phyloP scores from a whole-genome alignment of 53 echinoderm and acorn worm species.

The Hippasteria phrygiana region DNA sequence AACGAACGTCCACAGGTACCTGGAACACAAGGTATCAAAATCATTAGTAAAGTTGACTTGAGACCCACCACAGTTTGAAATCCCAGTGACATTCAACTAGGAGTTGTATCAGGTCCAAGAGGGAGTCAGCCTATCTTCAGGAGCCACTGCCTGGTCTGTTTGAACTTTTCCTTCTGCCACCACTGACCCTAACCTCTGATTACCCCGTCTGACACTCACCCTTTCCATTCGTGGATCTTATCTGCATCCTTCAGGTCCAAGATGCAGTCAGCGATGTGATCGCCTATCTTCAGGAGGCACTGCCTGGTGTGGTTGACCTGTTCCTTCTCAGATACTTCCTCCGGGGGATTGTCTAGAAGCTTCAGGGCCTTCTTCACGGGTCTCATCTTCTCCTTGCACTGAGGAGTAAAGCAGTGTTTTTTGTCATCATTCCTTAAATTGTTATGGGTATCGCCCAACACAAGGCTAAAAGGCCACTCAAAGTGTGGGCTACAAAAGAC shows the following conservation, averaged over 20 bases:
- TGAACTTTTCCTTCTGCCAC: not conserved
- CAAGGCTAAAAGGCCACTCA: too few relatives aligned
- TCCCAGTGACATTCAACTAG: too few relatives aligned
- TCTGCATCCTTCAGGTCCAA: slow-evolving; percentile 86
- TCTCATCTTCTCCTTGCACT: slow-evolving; percentile 99
- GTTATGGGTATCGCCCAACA: too few relatives aligned
- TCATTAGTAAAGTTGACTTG: not conserved
- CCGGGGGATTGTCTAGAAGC: slow-evolving; percentile 96
- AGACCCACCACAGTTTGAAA: too few relatives aligned
- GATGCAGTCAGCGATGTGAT: slow-evolving; percentile 94
- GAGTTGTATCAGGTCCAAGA: too few relatives aligned
- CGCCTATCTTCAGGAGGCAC: slow-evolving; percentile 97
- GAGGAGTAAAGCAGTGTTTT: too few relatives aligned
- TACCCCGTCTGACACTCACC: slow-evolving; percentile 64
- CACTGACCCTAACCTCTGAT: too few relatives aligned
- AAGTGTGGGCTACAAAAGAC: too few relatives aligned
- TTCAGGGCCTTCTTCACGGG: slow-evolving; percentile 95
- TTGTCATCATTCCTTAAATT: too few relatives aligned
- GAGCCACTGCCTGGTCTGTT: too few relatives aligned
- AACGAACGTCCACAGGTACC: slow-evolving; percentile 99
- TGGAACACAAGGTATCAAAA: slow-evolving; percentile 24
- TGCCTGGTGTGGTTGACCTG: slow-evolving; percentile 97
- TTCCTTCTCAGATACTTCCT: slow-evolving; percentile 94
- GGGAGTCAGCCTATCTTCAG: too few relatives aligned
- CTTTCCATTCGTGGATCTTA: slow-evolving; percentile 97